Conservation (phyloP, 2,113 vertebrate species). For the Eudyptes chrysolophus region DNA sequence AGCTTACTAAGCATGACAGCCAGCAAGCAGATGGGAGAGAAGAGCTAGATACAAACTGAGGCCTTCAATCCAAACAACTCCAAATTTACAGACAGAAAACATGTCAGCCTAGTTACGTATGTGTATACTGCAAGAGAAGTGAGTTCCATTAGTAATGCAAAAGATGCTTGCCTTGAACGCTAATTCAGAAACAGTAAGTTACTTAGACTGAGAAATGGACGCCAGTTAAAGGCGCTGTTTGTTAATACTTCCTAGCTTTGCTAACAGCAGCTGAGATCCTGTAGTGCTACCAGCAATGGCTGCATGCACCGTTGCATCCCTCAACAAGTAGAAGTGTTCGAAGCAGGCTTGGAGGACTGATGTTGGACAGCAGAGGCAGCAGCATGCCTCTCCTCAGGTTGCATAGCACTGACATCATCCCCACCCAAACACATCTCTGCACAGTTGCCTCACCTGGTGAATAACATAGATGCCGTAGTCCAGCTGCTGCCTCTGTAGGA, state of each 20-base stretch:
- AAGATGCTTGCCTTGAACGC: not conserved
- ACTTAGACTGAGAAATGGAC: not conserved
- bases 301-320: fast-evolving
- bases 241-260: not conserved
- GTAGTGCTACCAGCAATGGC: not conserved
- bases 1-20: not conserved
- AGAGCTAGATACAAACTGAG: not conserved
- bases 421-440: not conserved
- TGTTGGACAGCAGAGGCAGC: not conserved
- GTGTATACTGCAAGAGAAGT: not conserved
- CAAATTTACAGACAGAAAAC: not conserved
- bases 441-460: slow-evolving; percentile 84
- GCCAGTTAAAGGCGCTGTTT: not conserved
- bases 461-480: slow-evolving; percentile 93
- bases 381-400: not conserved
- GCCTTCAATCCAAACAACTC: not conserved
- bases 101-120: not conserved
- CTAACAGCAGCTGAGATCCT: not conserved
- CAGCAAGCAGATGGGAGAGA: not conserved
- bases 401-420: not conserved
- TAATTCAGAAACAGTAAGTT: not conserved
- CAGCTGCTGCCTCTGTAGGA: slow-evolving; percentile 93
- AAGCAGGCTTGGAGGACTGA: not conserved
- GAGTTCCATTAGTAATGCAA: not conserved
- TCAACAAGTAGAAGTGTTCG: not conserved